Evolutionary conservation across 2,888 invertebrate species (phyloP), one percentile per base, ranked within the genome.

Genomic region (Erebia aethiops): DNA sequence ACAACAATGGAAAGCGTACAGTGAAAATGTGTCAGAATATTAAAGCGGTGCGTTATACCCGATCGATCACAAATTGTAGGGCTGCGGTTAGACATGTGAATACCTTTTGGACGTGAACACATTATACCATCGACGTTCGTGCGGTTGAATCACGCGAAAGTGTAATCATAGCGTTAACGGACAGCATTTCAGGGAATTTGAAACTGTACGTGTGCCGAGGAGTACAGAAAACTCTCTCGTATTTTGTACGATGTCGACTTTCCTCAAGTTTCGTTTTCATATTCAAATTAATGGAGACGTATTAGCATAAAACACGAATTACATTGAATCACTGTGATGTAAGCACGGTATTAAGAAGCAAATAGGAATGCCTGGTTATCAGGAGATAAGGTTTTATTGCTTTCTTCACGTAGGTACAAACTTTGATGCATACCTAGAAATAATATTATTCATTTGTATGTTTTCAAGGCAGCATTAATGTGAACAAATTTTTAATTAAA

Each of bases 321-420:
- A 67, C 65, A 67, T 73, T 71, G 66, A 49, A 63, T 46, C 66
- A 61, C 51, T 56, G 41, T 63, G 67, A 68, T 65, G 64, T 58
- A 65, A 73, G 61, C 61, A 41, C 49, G 58, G 51, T 67, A 67
- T 71, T 76, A 70, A 73, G 75, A 74, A 76, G 74, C 75, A 75
- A 76, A 77, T 81, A 80, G 81, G 79, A 79, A 71, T 73, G 62
- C 61, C 77, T 76, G 81, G 81, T 84, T 84, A 87, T 86, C 85
- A 81, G 69, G 43, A 79, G 85, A 86, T 87, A 86, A 85, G 79
- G 77, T 82, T 83, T 86, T 84, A 86, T 83, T 79, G 73, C 71
- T 69, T 26, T 76, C 71, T 70, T 74, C 75, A 77, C 78, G 81
- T 80, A 35, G 35, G 35, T 35, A 35, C 35, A 0, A 7, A 51